Base-by-base conservation (phyloP, 2,888 invertebrate species). In the Melanophora roralis region DNA sequence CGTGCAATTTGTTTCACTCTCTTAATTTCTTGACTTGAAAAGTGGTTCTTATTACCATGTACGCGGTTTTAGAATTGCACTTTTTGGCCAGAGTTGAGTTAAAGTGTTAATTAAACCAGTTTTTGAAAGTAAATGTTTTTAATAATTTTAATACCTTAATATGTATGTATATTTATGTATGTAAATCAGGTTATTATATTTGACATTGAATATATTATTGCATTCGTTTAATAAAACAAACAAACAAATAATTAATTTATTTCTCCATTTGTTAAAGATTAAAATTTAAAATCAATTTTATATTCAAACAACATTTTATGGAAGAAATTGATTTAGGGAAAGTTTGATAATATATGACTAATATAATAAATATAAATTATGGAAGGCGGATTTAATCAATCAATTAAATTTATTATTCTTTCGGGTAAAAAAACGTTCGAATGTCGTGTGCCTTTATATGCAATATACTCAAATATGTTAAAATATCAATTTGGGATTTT, bases 201-300 rank as follows among this genome's bases (percentile, higher is more conserved):
- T 65, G 59, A 36, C 59, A 43, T 74, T 74, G 59, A 49, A 62
- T 9, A 40, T 40, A 60, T 19, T 8, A 40, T 45, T 47, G n/a
- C n/a, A n/a, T n/a, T 55, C 1, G 14, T 45, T 72, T n/a, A 9
- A 23, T 47, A 27, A 59, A 59, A 38, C 27, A 16, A 59, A 59
- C 23, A 47, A 40, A 51, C 14, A 21, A 16, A 12, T 14, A 9
- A 49, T 64, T 38, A 38, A 38, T 34, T 45, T 2, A 51, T 6
- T 47, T 47, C 23, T 19, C 11, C 9, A 19, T 45, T 45, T 49
- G 7, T 23, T 16, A 43, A 2, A 14, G 16, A 7, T 12, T 12
- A 21, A 12, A 21, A 21, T 1, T 12, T 12, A 11, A 19, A 3
- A 7, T 1, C 1, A 0, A 47, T 49, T 49, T 23, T 2, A 6